Base-by-base conservation (phyloP, 2,888 invertebrate species). In the Lasioglossum vierecki region DNA sequence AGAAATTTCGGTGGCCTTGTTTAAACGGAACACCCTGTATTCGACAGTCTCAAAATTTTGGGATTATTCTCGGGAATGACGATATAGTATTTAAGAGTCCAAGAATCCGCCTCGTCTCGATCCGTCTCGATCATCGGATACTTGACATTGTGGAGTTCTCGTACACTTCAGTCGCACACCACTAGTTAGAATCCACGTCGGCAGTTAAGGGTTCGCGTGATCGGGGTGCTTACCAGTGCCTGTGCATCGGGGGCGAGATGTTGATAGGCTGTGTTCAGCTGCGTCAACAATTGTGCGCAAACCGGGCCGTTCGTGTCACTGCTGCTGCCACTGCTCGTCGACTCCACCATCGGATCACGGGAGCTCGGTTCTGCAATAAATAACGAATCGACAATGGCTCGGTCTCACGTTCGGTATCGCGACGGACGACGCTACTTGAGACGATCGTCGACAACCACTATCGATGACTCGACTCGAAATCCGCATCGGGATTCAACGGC, bases 201-300 rank as follows among this genome's bases (percentile, higher is more conserved):
- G 35, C 66, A 18, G 66, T 66, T 35, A 9, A 30, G 66, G 66
- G 66, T 66, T 68, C 18, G n/a, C 22, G 4, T 39, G n/a, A 49
- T 26, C 35, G 11, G 35, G 66, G 53, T 81, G 91, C 93, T 94
- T 86, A 95, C 95, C 86, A 95, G 89, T 39, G 95, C 95, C 88
- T 95, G 95, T 35, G 95, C 95, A 88, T 95, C 95, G 41, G 95
- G 95, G 60, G 95, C 95, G 76, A 95, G 93, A 89, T 95, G 95
- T 82, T 94, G 95, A 90, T 95, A 95, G 60, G 95, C 95, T 79
- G 94, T 94, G 81, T 95, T 95, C 78, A 95, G 92, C 88, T 95
- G 95, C 63, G 94, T 95, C 82, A 95, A 91, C 70, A 95, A 87
- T 89, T 95, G 95, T 74, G 95, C 92, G 85, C 95, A 95, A 87